A percentile compares a stretch with the other conserved stretches of the same genome.
These are phyloP conservation scores for Willisornis vidua DNA, from an alignment of 2,113 vertebrate genomes.

Conservation along the genomic window DNA sequence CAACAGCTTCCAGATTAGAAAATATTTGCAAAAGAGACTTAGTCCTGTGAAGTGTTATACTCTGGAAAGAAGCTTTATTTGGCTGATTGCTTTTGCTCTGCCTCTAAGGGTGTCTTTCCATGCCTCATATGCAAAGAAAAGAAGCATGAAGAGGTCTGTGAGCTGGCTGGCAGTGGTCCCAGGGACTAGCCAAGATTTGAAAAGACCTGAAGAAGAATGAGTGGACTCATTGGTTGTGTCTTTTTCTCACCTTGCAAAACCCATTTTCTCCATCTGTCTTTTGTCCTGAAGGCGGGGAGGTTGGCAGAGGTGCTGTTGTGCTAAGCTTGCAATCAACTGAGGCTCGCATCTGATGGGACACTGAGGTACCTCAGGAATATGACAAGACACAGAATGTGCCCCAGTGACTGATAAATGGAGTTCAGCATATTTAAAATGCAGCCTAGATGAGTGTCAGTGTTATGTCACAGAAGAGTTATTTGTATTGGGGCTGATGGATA, in stretches of 20 bases:
- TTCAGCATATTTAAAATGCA: not conserved
- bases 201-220: not conserved
- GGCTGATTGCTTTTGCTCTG: not conserved
- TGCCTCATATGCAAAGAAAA: not conserved
- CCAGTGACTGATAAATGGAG: not conserved
- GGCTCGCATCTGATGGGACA: accelerated
- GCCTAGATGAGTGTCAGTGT: accelerated
- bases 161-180: not conserved
- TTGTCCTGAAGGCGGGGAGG: not conserved
- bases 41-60: not conserved
- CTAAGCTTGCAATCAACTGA: not conserved
- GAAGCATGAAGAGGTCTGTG: not conserved
- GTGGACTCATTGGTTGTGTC: accelerated
- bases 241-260: not conserved
- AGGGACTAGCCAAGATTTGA: not conserved
- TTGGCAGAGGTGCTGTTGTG: not conserved
- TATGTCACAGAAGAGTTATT: not conserved
- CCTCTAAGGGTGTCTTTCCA: not conserved
- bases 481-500: not conserved
- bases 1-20: not conserved
- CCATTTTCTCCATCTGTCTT: not conserved
- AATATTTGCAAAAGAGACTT: not conserved
- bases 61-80: not conserved
- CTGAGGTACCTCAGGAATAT: not conserved
- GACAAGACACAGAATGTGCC: not conserved